Evolutionary conservation across 23 tunicate species (phyloP), one percentile per base, ranked within the genome.

Genomic region (Diplosoma virens): DNA sequence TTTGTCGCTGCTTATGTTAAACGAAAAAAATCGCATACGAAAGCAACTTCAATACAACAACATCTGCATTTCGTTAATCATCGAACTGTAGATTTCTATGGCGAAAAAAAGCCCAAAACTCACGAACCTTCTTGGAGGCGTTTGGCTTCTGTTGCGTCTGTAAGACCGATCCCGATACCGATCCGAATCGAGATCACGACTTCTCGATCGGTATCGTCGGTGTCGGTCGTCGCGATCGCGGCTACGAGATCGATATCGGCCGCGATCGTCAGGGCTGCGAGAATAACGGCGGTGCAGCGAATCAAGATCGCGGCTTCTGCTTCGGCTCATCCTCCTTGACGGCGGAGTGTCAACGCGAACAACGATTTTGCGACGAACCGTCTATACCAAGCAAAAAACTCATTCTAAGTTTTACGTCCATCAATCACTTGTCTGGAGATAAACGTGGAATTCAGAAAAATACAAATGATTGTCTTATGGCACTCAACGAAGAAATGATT

Each of bases 271-370:
- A 25, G 79, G 74, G 20, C 78, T 59, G 7, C 97, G 79, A 32
- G 79, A 66, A 32, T 66, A 81, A 45, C 16, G 52, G 14, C 52
- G 52, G 14, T 11, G 74, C 37, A 64, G 70, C 25, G 73, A 41
- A 58, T 92, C 97, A 25, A 92, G 64, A 53, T 92, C 91, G 48
- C 97, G 86, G 63, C 90, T 80, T 58, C 92, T 53, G 75, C 84
- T 81, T 26, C 97, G 77, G 37, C 87, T 59, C 14, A 84, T 58
- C 5, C 82, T 70, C 0, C 97, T 86, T 2, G 92, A 92, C 26
- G 97, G 89, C 2, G 97, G 86, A 2, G 90, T 79, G 52, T 50
- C 26, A 9, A 16, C 25, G 14, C 79, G 84, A 0, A 88, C 81
- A 7, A 94, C 87, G 59, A 87, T 5, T 25, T 80, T 84, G 47